phyloP scores from a whole-genome alignment of 2,797 vertebrate species.

The Vultur gryphus region DNA sequence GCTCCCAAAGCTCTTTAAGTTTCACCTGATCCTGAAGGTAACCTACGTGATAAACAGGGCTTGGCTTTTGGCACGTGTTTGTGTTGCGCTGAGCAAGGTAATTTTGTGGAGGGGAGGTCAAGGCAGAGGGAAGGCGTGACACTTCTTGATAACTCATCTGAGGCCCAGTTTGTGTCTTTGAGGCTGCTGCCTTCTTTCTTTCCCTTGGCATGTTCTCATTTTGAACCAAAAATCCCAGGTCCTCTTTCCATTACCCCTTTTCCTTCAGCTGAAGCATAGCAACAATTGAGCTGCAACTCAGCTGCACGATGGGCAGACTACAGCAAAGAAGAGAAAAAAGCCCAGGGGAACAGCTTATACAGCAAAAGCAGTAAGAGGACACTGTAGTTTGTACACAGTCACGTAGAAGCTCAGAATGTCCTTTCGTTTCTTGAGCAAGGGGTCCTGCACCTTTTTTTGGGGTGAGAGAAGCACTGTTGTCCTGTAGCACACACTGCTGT shows the following conservation, averaged over 20 bases:
- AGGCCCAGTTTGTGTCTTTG: neutral
- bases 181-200: neutral
- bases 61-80: neutral
- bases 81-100: neutral
- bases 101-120: conserved; percentile 11
- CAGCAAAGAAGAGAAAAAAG: neutral
- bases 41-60: neutral
- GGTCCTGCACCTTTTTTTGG: neutral
- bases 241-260: neutral
- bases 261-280: neutral
- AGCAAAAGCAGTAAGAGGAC: neutral
- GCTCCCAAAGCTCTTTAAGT: conserved; percentile 3
- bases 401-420: neutral
- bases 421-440: neutral
- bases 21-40: conserved; percentile 34
- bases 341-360: neutral
- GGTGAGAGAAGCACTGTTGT: neutral
- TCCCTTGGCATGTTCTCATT: neutral
- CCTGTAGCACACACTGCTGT: neutral
- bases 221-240: neutral
- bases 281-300: neutral
- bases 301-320: neutral
- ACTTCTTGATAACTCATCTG: neutral
- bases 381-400: neutral
- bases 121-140: neutral